Evolutionary conservation across 92 coral and sea anemone species (phyloP).

Genomic region (Diadumene lineata): DNA sequence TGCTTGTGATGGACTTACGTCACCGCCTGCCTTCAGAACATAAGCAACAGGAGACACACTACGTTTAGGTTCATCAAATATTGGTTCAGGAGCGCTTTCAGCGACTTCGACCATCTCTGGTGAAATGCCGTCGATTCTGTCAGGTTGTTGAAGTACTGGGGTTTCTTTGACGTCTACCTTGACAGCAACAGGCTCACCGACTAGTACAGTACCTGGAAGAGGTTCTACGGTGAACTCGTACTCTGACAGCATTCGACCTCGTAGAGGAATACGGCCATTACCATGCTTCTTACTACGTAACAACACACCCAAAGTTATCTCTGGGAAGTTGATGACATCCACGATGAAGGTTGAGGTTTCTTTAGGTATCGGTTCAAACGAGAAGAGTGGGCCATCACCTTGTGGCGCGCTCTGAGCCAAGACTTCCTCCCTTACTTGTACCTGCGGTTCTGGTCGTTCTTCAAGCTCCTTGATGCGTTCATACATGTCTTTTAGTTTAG

Average conservation of each 20-base stretch:
- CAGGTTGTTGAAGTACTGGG: conserved; percentile 29
- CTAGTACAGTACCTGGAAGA: conserved; percentile 62
- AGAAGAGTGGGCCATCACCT: conserved; percentile 21
- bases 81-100: conserved; percentile 13
- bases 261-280: conserved; percentile 42
- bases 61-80: conserved; percentile 10
- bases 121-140: conserved; percentile 33
- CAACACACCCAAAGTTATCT: conserved; percentile 57
- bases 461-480: conserved; percentile 54
- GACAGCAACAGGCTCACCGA: conserved; percentile 59
- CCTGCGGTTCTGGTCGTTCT: conserved; percentile 33
- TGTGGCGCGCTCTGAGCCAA: conserved; percentile 2
- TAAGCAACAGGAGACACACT: conserved; percentile 24
- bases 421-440: conserved; percentile 11
- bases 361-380: conserved; percentile 30
- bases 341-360: conserved; percentile 57
- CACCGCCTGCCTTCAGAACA: conserved; percentile 8
- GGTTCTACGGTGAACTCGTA: conserved; percentile 54
- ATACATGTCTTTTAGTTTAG: conserved; percentile 40
- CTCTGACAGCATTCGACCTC: conserved; percentile 43
- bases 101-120: conserved; percentile 30
- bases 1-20: conserved; percentile 15
- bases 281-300: conserved; percentile 55
- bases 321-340: conserved; percentile 51
- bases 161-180: conserved; percentile 53